phyloP scores from a whole-genome alignment of 2,888 invertebrate species.

The Pogonocherus hispidulus region DNA sequence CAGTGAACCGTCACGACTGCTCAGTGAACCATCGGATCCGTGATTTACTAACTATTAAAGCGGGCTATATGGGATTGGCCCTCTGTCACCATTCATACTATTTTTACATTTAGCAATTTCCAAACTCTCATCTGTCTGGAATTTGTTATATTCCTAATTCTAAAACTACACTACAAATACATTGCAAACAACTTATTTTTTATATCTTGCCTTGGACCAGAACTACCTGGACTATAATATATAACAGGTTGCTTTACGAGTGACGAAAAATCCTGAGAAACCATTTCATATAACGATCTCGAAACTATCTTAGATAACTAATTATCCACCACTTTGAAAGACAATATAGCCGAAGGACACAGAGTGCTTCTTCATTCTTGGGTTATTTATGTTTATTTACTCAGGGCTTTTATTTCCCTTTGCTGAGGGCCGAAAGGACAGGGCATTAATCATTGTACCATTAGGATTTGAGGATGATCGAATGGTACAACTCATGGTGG shows the following conservation, averaged over 20 bases:
- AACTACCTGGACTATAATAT: neutral
- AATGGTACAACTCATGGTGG: conserved; percentile 33
- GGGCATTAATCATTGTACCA: conserved; percentile 34
- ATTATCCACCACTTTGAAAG: conserved; percentile 46
- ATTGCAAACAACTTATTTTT: too few species aligned
- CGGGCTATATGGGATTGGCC: too few species aligned
- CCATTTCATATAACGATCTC: conserved; percentile 42
- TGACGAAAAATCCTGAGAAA: conserved; percentile 41
- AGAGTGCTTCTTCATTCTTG: conserved; percentile 43
- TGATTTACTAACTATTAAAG: too few species aligned
- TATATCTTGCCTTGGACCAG: too few species aligned
- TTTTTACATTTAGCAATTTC: too few species aligned
- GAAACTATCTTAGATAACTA: conserved; percentile 44
- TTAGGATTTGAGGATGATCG: conserved; percentile 25
- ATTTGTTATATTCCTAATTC: too few species aligned
- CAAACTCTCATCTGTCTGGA: too few species aligned
- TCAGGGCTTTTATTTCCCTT: conserved; percentile 23
- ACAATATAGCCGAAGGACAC: conserved; percentile 42
- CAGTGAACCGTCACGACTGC: too few species aligned
- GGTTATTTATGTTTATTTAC: conserved; percentile 43
- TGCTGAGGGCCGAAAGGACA: conserved; percentile 21
- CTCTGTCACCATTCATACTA: too few species aligned
- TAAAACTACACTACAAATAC: too few species aligned
- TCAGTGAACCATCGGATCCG: too few species aligned
- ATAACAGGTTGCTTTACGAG: conserved; percentile 19